Evolutionary conservation across 37 sponge, comb jelly and placozoan genomes (phyloP), one percentile per base, ranked within the genome.

Genomic region (Cladorhizidae sp.): DNA sequence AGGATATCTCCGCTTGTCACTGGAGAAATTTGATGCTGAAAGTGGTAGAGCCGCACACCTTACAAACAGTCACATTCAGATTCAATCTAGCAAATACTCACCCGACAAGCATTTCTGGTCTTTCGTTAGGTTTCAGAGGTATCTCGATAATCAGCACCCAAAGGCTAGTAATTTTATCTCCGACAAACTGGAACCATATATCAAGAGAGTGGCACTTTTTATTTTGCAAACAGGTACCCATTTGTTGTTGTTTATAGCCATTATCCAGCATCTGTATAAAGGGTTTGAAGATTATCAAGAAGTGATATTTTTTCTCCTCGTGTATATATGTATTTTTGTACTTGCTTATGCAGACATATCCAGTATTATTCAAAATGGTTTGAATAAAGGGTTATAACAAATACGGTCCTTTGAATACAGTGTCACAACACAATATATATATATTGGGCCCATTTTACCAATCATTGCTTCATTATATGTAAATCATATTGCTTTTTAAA

Each of bases 41-140:
- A 75, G 78, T 11, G 76, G 65, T 20, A 73, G 75, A 64, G 65
- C 59, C 11, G 86, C 64, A 1, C 95, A 95, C 45, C 71, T 95
- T 28, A 91, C 92, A n/a, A 95, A 95, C 84, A 95, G 89, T 28
- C 95, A 95, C 61, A 68, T 86, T 20, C 95, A 95, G 73, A 43
- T 63, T 26, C 37, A 64, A 8, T 41, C 63, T 1, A 36, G 67
- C 0, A 76, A 62, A 7, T 91, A 71, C 61, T 2, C 64, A n/a
- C 39, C 74, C 9, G 78, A 91, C 20, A 78, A 79, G 5, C 95
- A 95, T 64, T 86, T 95, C 42, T 95, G 95, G 95, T 77, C 92
- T 0, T 91, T 88, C 63, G 33, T 18, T 21, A 67, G 89, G 23
- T 78, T 95, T 39, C 95, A 95, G 74, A 56, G 72, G 22, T 91